A percentile compares a stretch with the other conserved stretches of the same genome.
Conservation (phyloP, 2,797 vertebrate genomes). For the Tapera naevia region DNA sequence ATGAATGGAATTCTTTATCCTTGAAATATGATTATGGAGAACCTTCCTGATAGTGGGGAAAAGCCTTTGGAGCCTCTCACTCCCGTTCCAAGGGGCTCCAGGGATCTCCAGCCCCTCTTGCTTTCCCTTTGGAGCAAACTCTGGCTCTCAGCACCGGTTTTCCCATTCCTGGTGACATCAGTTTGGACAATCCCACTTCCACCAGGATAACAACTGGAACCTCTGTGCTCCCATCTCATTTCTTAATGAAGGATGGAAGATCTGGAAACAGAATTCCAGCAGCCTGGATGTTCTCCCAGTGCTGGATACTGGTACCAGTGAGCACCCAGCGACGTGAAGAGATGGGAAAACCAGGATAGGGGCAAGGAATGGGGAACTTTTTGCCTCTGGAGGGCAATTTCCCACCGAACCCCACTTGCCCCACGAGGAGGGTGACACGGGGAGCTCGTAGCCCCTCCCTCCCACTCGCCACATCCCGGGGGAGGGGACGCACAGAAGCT, state of each 20-base stretch:
- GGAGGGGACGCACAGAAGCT: no score
- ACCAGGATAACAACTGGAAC: not conserved
- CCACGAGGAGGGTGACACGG: no score
- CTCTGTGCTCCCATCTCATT: not conserved
- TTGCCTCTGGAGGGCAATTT: not conserved
- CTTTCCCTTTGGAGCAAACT: not conserved
- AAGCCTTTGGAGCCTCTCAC: no score
- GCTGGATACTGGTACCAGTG: no score
- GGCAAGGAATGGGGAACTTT: not conserved
- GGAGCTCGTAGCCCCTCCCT: not conserved
- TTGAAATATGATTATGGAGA: fast-evolving
- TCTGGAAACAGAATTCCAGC: no score
- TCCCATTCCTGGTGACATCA: not conserved
- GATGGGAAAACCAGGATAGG: not conserved
- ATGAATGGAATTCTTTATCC: fast-evolving
- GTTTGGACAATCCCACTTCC: not conserved
- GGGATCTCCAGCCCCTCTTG: not conserved
- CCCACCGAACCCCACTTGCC: not conserved
- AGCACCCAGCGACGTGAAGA: no score
- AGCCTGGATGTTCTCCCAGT: not conserved
- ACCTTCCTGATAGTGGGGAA: not conserved
- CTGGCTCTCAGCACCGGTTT: not conserved
- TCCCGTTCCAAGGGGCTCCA: not conserved
- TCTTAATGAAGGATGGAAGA: not conserved
- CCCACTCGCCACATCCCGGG: not conserved